Evolutionary conservation across 2,888 invertebrate genomes (phyloP), one percentile per base, ranked within the genome.

Genomic region (Dasysyrphus tricinctus): DNA sequence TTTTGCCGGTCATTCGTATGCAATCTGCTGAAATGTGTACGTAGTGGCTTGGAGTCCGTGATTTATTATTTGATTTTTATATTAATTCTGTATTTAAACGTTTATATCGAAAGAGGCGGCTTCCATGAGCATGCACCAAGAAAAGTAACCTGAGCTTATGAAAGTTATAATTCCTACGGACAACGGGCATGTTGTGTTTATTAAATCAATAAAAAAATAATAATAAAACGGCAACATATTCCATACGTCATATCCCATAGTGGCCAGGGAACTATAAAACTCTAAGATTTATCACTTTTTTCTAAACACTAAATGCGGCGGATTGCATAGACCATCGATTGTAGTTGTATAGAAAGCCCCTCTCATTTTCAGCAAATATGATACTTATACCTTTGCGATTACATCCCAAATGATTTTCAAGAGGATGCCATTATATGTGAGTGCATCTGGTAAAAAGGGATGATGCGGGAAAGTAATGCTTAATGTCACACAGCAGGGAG

Each of bases 351-450:
- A 5, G 16, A 61, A 70, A 65, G 59, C 57, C 82, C 75, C 69
- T 57, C 49, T 75, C 59, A 79, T 82, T 86, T 86, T 54, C 67
- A 59, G 57, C 47, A 81, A 81, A 79, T 75, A 59, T 24, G 72
- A 79, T 82, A 82, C 82, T 79, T 61, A 82, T 86, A 86, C 86
- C 81, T 79, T 82, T 78, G 65, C 81, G 74, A 86, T 86, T 86
- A 86, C 74, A 29, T 72, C 24, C 74, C 59, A 67, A 86, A 61
- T 54, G 54, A 61, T 72, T 82, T 72, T 75, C 75, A 24, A 86
- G 86, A 86, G 86, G 78, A 72, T 78, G 74, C 57, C 74, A 86
- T 86, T 86, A 75, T 79, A 67, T 63, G 67, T 56, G 32, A 59
- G 12, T 72, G 80, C 86, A 86, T 86, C 86, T 86, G 86, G 75